Evolutionary conservation across 2,888 invertebrate species (phyloP), one percentile per base, ranked within the genome.

Genomic region (Prosopocoilus inquinatus): DNA sequence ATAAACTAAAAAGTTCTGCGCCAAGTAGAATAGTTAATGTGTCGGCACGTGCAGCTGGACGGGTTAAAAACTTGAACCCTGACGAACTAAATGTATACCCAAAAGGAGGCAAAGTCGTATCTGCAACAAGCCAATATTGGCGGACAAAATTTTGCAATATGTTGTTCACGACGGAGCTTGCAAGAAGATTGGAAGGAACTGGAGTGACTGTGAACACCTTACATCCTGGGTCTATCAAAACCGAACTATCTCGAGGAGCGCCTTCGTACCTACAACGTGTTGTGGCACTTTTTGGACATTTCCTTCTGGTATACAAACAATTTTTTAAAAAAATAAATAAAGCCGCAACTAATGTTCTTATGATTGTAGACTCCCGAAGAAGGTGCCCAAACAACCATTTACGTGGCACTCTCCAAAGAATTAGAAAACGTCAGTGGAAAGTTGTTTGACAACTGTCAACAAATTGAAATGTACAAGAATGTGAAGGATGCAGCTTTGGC

Each of bases 371-470:
- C 84, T 0, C 82, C 88, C 0, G 81, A 82, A 60, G 87, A 92
- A 72, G 94, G 93, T 3, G 90, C 90, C 2, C 92, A 92, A 74
- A 93, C 93, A 0, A 80, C 86, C 0, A 83, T 93, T 13, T 85
- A 90, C 75, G 74, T 90, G 64, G 89, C 92, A 0, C 84, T 88
- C 0, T 86, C 91, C 9, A 88, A 90, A 55, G 87, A 86, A 56
- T 74, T 91, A n/a, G 81, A 83, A 58, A 84, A 83, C 45, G 81
- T 87, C 0, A 82, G 79, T 13, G 93, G 93, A 39, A 88, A 89
- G 78, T 91, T 93, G 69, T 94, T 85, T 67, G 83, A 86, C 61
- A 92, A 94, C 70, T 93, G 92, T 70, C 81, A 81, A 69, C 85
- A 87, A 68, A 79, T 81, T 47, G 75, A 79, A 0, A 66, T 90